Percentiles rank a stretch among this genome's conserved stretches.
phyloP scores from a whole-genome alignment of 2,888 invertebrate genomes.

The Chelonus formosanus region DNA sequence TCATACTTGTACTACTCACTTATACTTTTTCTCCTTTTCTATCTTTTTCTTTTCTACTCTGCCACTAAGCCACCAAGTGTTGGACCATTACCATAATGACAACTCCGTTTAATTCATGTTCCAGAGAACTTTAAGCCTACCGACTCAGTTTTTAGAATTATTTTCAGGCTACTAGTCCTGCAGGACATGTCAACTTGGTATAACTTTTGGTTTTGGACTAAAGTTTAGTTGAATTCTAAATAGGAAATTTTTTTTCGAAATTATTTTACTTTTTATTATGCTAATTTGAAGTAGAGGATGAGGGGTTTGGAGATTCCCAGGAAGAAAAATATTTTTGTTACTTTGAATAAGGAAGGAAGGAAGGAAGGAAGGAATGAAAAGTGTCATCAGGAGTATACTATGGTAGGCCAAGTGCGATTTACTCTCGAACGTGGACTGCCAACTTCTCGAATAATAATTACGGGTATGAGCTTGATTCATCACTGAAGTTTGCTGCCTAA shows the following conservation, averaged over 20 bases:
- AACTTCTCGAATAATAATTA: conserved; percentile 63
- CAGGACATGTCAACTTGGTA: not conserved
- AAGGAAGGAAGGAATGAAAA: conserved; percentile 22
- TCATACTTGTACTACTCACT: not conserved
- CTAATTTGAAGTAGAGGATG: conserved; percentile 3
- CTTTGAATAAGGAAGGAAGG: conserved; percentile 31
- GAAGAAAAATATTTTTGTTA: conserved; percentile 61
- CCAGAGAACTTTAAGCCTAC: conserved; percentile 7
- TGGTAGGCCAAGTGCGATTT: conserved; percentile 40
- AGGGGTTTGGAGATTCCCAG: conserved; percentile 38
- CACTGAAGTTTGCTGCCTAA: conserved; percentile 63
- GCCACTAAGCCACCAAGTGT: conserved; percentile 20
- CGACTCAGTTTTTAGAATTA: not conserved
- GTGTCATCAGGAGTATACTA: conserved; percentile 12
- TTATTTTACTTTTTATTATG: not conserved
- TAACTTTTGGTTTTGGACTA: not conserved
- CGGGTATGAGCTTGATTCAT: conserved; percentile 64
- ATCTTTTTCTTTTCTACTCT: conserved; percentile 13
- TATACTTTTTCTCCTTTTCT: conserved; percentile 13
- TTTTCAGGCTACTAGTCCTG: conserved; percentile 2
- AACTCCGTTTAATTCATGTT: conserved; percentile 31
- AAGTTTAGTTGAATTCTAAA: not conserved
- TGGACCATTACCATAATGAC: conserved; percentile 37
- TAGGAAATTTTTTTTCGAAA: too few species aligned
- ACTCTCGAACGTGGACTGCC: conserved; percentile 42